Conservation (phyloP, 2,797 vertebrate genomes). For the Crocodylus rhombifer region DNA sequence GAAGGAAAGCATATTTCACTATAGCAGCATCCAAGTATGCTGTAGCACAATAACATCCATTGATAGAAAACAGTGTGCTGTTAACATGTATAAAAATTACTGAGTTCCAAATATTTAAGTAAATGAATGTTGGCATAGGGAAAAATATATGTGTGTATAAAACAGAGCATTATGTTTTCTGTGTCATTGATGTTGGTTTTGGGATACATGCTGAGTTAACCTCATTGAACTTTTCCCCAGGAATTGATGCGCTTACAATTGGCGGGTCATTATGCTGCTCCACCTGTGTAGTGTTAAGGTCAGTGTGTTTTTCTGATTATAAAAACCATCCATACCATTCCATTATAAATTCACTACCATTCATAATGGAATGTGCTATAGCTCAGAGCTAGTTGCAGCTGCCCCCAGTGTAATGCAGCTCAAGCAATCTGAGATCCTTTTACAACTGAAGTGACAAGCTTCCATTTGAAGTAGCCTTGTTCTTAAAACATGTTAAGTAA, state of each 20-base stretch:
- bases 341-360: conserved; percentile 84
- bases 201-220: conserved; percentile 88
- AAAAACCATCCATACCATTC: conserved; percentile 85
- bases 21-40: not conserved
- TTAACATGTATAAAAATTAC: not conserved
- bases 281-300: conserved; percentile 99
- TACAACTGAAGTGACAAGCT: not conserved
- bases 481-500: conserved; percentile 20
- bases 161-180: conserved; percentile 42
- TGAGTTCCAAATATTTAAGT: not conserved
- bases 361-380: conserved; percentile 86
- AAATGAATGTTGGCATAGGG: not conserved
- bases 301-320: conserved; percentile 92
- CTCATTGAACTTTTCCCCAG: conserved; percentile 94
- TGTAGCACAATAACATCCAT: not conserved
- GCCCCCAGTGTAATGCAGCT: conserved; percentile 42
- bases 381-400: conserved; percentile 63
- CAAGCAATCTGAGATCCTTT: conserved; percentile 63
- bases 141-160: conserved; percentile 3
- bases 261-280: conserved; percentile 98
- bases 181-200: conserved; percentile 71
- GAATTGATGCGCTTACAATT: conserved; percentile 96
- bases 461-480: conserved; percentile 41
- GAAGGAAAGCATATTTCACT: not conserved
- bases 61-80: not conserved